Percentiles rank a stretch among this genome's conserved stretches.
Conservation (phyloP, 2,888 invertebrate genomes). For the Rhyacophila evoluta region DNA sequence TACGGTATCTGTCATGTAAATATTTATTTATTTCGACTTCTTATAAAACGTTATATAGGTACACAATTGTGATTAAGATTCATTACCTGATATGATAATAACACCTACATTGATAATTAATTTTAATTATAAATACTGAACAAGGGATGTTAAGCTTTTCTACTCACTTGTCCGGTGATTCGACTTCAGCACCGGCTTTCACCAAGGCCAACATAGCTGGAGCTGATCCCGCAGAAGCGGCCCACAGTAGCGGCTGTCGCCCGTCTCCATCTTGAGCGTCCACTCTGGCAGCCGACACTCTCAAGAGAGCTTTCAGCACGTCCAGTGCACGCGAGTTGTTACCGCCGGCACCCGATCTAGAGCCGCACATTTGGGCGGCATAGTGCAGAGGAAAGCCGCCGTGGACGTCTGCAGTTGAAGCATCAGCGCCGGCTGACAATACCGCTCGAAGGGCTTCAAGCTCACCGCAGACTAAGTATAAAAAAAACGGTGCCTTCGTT, state of each 20-base stretch:
- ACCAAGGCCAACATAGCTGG: conserved; percentile 91
- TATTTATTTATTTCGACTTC: too few relatives aligned
- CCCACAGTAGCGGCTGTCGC: conserved; percentile 95
- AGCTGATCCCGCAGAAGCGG: conserved; percentile 95
- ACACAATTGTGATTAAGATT: too few relatives aligned
- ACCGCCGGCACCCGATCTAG: conserved; percentile 77
- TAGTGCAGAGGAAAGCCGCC: conserved; percentile 97
- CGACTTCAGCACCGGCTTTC: conserved; percentile 86
- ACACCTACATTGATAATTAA: too few relatives aligned
- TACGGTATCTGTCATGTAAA: too few relatives aligned
- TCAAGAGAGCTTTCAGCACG: conserved; percentile 82
- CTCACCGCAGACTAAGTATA: conserved; percentile 98
- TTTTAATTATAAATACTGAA: too few relatives aligned
- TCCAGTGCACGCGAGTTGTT: conserved; percentile 76
- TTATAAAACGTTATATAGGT: too few relatives aligned
- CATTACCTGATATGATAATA: too few relatives aligned
- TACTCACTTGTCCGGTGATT: conserved; percentile 80
- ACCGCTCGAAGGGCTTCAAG: conserved; percentile 88
- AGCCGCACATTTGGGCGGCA: conserved; percentile 97
- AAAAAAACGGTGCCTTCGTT: too few relatives aligned
- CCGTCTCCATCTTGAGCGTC: conserved; percentile 93
- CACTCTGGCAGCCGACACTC: conserved; percentile 82
- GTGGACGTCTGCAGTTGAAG: conserved; percentile 91
- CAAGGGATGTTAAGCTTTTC: too few relatives aligned
- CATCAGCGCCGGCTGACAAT: conserved; percentile 86